Percentiles rank a stretch among this genome's conserved stretches.
phyloP scores from a whole-genome alignment of 92 coral and sea anemone species.

The Actinostola sp. region DNA sequence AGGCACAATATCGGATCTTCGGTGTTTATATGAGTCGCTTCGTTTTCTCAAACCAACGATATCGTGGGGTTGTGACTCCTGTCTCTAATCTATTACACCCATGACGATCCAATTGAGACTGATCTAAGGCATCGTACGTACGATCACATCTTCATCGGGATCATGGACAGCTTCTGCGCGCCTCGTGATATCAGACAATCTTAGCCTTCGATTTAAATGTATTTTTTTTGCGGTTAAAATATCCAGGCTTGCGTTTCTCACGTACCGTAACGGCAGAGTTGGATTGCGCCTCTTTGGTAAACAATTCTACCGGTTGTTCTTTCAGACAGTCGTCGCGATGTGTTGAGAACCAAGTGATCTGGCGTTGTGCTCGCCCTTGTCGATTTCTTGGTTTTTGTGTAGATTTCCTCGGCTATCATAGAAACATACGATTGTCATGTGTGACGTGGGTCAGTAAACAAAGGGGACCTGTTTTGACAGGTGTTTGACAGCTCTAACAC shows the following conservation, averaged over 20 bases:
- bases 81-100: conserved; percentile 13
- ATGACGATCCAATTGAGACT: conserved; percentile 7
- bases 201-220: not conserved
- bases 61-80: not conserved
- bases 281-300: too few relatives aligned
- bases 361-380: not conserved
- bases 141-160: conserved; percentile 21
- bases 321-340: not conserved
- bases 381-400: conserved; percentile 9
- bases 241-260: not conserved
- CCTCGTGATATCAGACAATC: conserved; percentile 1
- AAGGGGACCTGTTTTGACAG: conserved; percentile 19
- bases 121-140: conserved; percentile 6
- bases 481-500: not conserved
- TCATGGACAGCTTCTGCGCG: not conserved
- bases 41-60: conserved; percentile 5
- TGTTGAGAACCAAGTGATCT: conserved; percentile 3
- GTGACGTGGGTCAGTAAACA: conserved; percentile 25
- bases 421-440: conserved; percentile 7
- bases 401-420: conserved; percentile 1
- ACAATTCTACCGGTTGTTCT: too few relatives aligned
- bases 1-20: conserved; percentile 20
- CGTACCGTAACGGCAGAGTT: too few relatives aligned
- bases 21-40: not conserved
- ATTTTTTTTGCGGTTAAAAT: not conserved